phyloP scores from a whole-genome alignment of 2,113 vertebrate genomes.

The Chaetodon trifascialis region DNA sequence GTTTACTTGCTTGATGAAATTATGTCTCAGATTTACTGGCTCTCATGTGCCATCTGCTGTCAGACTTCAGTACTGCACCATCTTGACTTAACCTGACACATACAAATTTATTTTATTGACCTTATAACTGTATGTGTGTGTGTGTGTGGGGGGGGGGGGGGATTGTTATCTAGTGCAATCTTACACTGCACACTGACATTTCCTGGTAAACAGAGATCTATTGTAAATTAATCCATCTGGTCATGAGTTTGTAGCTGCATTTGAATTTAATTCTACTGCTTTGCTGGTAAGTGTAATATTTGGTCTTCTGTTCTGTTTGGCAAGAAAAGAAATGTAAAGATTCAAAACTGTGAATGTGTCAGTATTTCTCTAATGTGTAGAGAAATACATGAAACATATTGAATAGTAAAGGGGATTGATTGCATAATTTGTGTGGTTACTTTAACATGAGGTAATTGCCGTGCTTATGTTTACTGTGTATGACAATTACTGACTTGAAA shows the following conservation, averaged over 20 bases:
- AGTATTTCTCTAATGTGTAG: too few species aligned
- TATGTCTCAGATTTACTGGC: constrained; percentile 7
- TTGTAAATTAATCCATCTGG: background rate
- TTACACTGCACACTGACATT: background rate
- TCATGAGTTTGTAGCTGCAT: background rate
- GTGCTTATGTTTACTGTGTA: background rate
- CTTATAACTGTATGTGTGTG: background rate
- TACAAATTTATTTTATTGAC: background rate
- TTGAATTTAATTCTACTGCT: background rate
- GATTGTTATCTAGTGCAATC: too few species aligned
- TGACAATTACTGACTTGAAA: background rate
- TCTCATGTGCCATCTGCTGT: constrained; percentile 74
- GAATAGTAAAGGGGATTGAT: too few species aligned
- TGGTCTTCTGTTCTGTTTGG: too few species aligned
- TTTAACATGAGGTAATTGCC: background rate
- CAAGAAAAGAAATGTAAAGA: too few species aligned
- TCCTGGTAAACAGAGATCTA: background rate
- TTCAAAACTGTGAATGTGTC: too few species aligned
- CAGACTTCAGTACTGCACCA: constrained; percentile 45
- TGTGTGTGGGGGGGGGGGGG: too few species aligned
- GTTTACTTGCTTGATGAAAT: constrained; percentile 33
- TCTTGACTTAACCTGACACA: background rate
- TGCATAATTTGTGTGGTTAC: background rate
- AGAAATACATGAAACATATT: too few species aligned
- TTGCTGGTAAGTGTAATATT: too few species aligned